Evolutionary conservation across 2,888 invertebrate species (phyloP).

Genomic region (Ectobius pallidus): DNA sequence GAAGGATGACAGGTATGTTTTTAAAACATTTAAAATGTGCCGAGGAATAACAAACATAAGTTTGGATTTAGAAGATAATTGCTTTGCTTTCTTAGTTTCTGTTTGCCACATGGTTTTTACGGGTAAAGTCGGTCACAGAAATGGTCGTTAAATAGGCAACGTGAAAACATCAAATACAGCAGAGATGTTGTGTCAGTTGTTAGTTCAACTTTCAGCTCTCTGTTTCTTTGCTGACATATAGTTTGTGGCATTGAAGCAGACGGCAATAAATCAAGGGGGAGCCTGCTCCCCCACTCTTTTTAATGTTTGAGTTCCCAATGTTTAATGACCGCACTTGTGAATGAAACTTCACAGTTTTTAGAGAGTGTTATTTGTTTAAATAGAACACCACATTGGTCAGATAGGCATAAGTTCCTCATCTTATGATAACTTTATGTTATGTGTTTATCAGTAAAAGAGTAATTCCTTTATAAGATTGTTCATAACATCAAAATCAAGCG

Average conservation of each 20-base stretch:
- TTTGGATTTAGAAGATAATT: conserved; percentile 23
- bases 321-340: conserved; percentile 40
- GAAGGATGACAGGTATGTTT: conserved; percentile 33
- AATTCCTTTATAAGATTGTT: too few relatives aligned
- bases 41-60: conserved; percentile 41
- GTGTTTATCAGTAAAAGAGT: too few relatives aligned
- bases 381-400: conserved; percentile 15
- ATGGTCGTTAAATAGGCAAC: conserved; percentile 19
- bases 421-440: too few relatives aligned
- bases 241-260: conserved; percentile 13
- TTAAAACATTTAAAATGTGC: conserved; percentile 42
- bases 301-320: conserved; percentile 35
- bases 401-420: too few relatives aligned
- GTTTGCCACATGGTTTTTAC: conserved; percentile 23
- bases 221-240: not conserved
- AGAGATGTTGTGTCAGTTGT: conserved; percentile 18
- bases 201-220: conserved; percentile 18
- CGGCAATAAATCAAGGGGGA: conserved; percentile 31
- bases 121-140: conserved; percentile 17
- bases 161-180: conserved; percentile 17
- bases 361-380: conserved; percentile 18
- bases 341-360: conserved; percentile 28
- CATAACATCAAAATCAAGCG: too few relatives aligned
- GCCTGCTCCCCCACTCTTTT: not conserved
- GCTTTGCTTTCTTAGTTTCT: conserved; percentile 12